These are phyloP conservation scores for Epistrophe grossulariae DNA, from an alignment of 2,888 invertebrate species.

Conservation along the genomic window DNA sequence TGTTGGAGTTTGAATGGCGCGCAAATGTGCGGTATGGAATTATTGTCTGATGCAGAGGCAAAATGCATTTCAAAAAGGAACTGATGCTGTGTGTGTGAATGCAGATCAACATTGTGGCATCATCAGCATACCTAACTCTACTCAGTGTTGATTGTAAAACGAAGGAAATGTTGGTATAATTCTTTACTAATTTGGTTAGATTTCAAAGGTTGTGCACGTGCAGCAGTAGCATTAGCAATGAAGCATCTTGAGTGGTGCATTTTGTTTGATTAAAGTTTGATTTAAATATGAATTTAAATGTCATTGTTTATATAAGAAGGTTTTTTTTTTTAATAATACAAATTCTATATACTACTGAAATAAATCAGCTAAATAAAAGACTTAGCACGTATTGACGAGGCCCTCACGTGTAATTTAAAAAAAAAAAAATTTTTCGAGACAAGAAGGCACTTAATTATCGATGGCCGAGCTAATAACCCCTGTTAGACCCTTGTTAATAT, in stretches of 20 bases:
- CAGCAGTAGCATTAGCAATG: neutral
- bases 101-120: slow-evolving; percentile 33
- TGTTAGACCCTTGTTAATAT: too few relatives aligned
- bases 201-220: slow-evolving; percentile 34
- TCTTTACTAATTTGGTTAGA: slow-evolving; percentile 51
- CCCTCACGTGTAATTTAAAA: too few relatives aligned
- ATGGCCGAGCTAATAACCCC: too few relatives aligned
- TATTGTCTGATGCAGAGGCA: slow-evolving; percentile 11
- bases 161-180: slow-evolving; percentile 25
- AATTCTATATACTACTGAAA: too few relatives aligned
- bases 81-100: neutral
- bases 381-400: too few relatives aligned
- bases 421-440: too few relatives aligned
- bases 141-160: slow-evolving; percentile 6
- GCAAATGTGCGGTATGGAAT: slow-evolving; percentile 47
- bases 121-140: neutral
- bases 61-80: neutral
- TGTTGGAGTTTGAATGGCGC: slow-evolving; percentile 30
- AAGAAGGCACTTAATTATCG: too few relatives aligned
- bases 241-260: slow-evolving; percentile 11
- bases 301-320: too few relatives aligned
- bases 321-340: too few relatives aligned
- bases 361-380: too few relatives aligned
- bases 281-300: too few relatives aligned
- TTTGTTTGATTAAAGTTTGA: slow-evolving; percentile 17